Conservation (phyloP, 2,888 invertebrate genomes). For the Oligia strigilis region DNA sequence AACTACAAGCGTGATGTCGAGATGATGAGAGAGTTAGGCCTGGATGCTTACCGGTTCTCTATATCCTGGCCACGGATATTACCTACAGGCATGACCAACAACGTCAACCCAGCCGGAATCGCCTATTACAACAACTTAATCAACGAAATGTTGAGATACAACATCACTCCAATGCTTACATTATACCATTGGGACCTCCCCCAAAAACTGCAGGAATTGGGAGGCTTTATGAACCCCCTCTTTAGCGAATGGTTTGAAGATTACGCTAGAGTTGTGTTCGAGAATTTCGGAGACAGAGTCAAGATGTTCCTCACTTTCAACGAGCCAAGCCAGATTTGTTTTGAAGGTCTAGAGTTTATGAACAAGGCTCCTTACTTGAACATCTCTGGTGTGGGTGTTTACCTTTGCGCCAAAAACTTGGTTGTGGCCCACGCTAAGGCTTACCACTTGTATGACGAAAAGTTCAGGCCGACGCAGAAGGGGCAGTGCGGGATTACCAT, state of each 20-base stretch:
- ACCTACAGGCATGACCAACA: conserved; percentile 88
- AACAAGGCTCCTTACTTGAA: conserved; percentile 77
- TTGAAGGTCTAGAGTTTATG: conserved; percentile 81
- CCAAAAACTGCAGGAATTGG: conserved; percentile 87
- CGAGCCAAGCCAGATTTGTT: conserved; percentile 85
- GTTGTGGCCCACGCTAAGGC: conserved; percentile 89
- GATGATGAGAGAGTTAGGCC: conserved; percentile 83
- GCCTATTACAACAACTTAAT: conserved; percentile 92
- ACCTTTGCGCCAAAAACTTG: conserved; percentile 86
- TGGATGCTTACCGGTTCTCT: conserved; percentile 89
- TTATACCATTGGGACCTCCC: conserved; percentile 90
- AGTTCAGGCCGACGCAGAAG: conserved; percentile 72
- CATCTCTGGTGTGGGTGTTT: conserved; percentile 74
- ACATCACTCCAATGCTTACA: conserved; percentile 91
- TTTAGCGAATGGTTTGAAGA: conserved; percentile 85
- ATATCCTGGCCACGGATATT: conserved; percentile 92
- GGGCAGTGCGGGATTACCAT: conserved; percentile 74
- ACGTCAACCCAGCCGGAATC: conserved; percentile 90
- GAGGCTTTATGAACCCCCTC: conserved; percentile 86
- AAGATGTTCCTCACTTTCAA: conserved; percentile 91
- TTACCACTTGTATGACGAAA: conserved; percentile 79
- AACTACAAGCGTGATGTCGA: conserved; percentile 90
- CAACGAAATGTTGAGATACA: conserved; percentile 90
- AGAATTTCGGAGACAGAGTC: conserved; percentile 85
- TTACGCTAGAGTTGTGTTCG: conserved; percentile 84